Evolutionary conservation across 2,113 vertebrate genomes (phyloP), one percentile per base, ranked within the genome.

Genomic region (Calyptommatus sinebrachiatus): DNA sequence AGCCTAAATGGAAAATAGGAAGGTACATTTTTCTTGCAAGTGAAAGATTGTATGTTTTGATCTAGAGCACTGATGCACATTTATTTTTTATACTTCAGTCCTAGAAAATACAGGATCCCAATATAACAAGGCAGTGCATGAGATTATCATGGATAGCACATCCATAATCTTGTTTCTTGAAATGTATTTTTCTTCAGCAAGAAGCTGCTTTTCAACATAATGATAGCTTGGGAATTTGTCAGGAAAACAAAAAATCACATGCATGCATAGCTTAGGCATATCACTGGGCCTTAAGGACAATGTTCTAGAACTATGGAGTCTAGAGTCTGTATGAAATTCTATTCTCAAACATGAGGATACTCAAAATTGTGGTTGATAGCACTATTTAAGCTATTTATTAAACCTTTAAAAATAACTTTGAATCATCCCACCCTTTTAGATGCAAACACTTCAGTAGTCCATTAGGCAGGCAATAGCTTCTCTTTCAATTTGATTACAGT

Each of bases 181-280:
- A 20, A n/a, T 67, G 20, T 67, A 14, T 67, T 8, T 22, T 22
- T 29, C 29, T 35, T 22, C 53, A 53, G 21, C 60, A 48, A 35
- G 41, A 79, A 46, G 10, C 26, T 24, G 4, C 11, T 62, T 79
- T 71, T 28, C 16, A 68, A 53, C 60, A 68, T 61, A 61, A 78
- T 71, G 41, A 41, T 46, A 72, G 60, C 60, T 72, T 31, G 7
- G 78, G 41, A 45, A 63, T 72, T 45, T 63, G 45, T 10, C 60
- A 79, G 69, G 60, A n/a, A 62, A 69, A 78, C 57, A 76, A 28
- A 57, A n/a, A 73, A 63, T 45, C 26, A 22, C 14, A n/a, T 63
- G 35, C 11, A 16, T 12, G 61, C 7, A n/a, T 16, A 29, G 12
- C 61, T 18, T 1, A 75, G 41, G 53, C 53, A 24, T 60, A 74